phyloP scores from a whole-genome alignment of 2,113 vertebrate genomes.

The Eptatretus burgeri region DNA sequence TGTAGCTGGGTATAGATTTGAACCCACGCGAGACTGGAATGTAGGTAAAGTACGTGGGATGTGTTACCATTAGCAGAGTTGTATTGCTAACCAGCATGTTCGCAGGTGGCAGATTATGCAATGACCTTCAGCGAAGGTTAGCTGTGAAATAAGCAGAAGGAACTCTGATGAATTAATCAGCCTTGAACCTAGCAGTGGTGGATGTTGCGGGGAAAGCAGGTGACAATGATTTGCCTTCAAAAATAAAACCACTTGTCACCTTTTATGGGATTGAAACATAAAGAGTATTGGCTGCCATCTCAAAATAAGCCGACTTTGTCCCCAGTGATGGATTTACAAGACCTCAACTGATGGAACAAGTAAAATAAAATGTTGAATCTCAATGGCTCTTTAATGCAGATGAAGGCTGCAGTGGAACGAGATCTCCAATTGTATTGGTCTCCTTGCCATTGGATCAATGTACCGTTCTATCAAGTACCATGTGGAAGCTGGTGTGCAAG shows the following conservation, averaged over 20 bases:
- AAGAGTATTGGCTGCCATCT: not conserved
- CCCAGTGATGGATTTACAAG: conserved; percentile 3
- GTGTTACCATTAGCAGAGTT: too few relatives aligned
- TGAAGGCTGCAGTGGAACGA: conserved; percentile 2
- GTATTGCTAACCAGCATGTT: too few relatives aligned
- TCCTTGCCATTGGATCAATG: not conserved
- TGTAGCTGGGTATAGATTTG: too few relatives aligned
- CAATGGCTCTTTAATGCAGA: not conserved
- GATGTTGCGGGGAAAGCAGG: not conserved
- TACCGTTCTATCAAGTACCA: not conserved
- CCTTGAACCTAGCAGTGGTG: too few relatives aligned
- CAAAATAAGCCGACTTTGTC: not conserved
- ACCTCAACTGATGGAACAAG: not conserved
- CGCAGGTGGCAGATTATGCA: too few relatives aligned
- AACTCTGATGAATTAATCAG: too few relatives aligned
- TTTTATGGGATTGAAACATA: not conserved
- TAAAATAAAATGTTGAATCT: not conserved
- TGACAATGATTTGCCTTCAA: not conserved
- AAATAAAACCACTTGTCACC: not conserved
- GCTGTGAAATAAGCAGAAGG: too few relatives aligned
- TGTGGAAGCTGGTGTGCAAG: not conserved
- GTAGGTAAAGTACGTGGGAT: too few relatives aligned
- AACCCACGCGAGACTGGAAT: too few relatives aligned
- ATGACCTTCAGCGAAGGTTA: too few relatives aligned
- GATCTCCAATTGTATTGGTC: not conserved